Evolutionary conservation across 2,888 invertebrate species (phyloP).

Genomic region (Ophraella communa): DNA sequence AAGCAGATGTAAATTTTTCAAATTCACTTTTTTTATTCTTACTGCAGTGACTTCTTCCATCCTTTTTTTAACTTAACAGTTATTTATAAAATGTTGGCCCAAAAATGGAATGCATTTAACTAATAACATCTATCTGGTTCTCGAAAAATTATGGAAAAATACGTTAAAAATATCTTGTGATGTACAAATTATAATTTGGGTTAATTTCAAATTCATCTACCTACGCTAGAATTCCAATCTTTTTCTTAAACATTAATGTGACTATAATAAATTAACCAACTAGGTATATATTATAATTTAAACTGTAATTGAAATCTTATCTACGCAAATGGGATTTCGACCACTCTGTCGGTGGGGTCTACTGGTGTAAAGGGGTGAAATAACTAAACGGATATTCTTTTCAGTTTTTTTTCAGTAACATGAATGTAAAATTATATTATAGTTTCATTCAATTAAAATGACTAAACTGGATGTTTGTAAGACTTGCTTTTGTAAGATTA

Average conservation of each 20-base stretch:
- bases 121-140: no score
- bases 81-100: neutral
- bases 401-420: no score
- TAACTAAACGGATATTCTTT: no score
- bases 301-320: slow-evolving; percentile 56
- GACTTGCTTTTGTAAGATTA: no score
- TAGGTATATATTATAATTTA: slow-evolving; percentile 51
- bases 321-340: slow-evolving; percentile 48
- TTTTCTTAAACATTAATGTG: slow-evolving; percentile 25
- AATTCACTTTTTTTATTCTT: slow-evolving; percentile 3
- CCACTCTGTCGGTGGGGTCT: slow-evolving; percentile 44
- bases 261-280: slow-evolving; percentile 32
- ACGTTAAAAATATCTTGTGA: no score
- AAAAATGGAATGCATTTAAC: no score
- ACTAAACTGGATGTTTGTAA: no score
- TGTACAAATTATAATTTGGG: neutral
- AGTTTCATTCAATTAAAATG: no score
- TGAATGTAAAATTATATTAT: no score
- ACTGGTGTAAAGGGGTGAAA: slow-evolving; percentile 43
- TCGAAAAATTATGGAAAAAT: no score
- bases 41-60: neutral
- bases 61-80: neutral
- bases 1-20: slow-evolving; percentile 16
- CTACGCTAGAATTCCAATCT: slow-evolving; percentile 13
- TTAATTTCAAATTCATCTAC: slow-evolving; percentile 17